A percentile compares a stretch with the other conserved stretches of the same genome.
Evolutionary conservation across 2,888 invertebrate species (phyloP).

Genomic region (Acleris holmiana): DNA sequence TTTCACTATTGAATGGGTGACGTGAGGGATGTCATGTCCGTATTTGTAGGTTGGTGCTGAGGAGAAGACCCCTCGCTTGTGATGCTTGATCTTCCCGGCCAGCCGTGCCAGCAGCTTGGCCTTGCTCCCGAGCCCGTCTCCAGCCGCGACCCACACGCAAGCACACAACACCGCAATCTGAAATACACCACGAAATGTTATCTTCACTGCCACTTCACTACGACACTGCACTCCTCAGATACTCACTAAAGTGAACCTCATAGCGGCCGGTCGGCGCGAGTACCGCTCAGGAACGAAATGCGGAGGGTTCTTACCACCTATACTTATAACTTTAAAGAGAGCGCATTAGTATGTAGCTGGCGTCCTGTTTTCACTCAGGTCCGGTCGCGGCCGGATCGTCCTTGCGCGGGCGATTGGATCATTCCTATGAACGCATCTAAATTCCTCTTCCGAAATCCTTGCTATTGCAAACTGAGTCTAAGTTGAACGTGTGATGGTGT

Average conservation of each 20-base stretch:
- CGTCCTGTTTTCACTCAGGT: conserved; percentile 71
- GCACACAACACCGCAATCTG: conserved; percentile 73
- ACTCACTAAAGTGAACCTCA: conserved; percentile 72
- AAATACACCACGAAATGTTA: conserved; percentile 59
- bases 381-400: conserved; percentile 66
- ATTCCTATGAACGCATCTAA: conserved; percentile 59
- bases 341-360: conserved; percentile 72
- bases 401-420: conserved; percentile 70
- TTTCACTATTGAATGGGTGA: conserved; percentile 77
- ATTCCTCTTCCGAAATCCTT: conserved; percentile 48
- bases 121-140: conserved; percentile 59
- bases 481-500: conserved; percentile 44
- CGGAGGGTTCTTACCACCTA: conserved; percentile 59
- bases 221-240: conserved; percentile 42
- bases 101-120: conserved; percentile 61
- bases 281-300: conserved; percentile 60
- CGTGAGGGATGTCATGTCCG: conserved; percentile 76
- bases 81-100: conserved; percentile 59
- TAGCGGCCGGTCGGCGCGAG: conserved; percentile 68
- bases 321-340: conserved; percentile 76
- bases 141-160: conserved; percentile 57
- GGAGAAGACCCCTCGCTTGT: conserved; percentile 72
- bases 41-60: conserved; percentile 76
- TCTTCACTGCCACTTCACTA: conserved; percentile 46
- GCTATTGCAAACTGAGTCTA: conserved; percentile 45